These are phyloP conservation scores for Poeciliopsis gracilis DNA, from an alignment of 2,797 vertebrate species.

Conservation along the genomic window DNA sequence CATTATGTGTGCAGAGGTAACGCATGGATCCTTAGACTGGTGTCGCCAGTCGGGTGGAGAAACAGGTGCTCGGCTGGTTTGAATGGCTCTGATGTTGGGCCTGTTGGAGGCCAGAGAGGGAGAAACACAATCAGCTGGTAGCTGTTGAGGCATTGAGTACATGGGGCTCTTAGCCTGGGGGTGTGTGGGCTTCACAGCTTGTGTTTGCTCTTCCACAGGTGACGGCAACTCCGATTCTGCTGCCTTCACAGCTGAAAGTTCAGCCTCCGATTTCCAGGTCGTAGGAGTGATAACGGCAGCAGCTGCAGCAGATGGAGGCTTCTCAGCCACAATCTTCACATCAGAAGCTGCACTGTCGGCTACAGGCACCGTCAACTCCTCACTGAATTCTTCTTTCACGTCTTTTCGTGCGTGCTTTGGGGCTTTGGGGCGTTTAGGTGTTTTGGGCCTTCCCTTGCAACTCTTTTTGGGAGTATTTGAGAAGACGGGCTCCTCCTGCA, in stretches of 20 bases:
- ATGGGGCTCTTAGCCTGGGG: conserved; percentile 73
- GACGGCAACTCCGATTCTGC: conserved; percentile 48
- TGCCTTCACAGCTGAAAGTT: conserved; percentile 52
- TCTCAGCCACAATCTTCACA: conserved; percentile 57
- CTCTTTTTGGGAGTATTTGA: conserved; percentile 81
- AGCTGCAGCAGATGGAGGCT: conserved; percentile 50
- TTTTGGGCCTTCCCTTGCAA: conserved; percentile 85
- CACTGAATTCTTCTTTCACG: conserved; percentile 74
- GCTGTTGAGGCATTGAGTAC: conserved; percentile 66
- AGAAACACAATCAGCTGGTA: conserved; percentile 68
- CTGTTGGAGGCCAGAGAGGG: conserved; percentile 72
- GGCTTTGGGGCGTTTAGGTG: conserved; percentile 79
- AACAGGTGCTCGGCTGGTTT: conserved; percentile 66
- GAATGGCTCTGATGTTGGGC: conserved; percentile 79
- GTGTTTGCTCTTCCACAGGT: conserved; percentile 69
- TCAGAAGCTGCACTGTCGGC: conserved; percentile 54
- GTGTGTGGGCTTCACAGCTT: conserved; percentile 65
- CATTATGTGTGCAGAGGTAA: conserved; percentile 78
- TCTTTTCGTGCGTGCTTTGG: conserved; percentile 86
- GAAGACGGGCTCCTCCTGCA: conserved; percentile 69
- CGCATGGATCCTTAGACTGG: conserved; percentile 84
- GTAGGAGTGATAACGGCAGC: conserved; percentile 77
- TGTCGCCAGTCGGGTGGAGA: conserved; percentile 87
- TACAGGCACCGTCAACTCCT: conserved; percentile 62
- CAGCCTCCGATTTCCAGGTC: conserved; percentile 71